These are phyloP conservation scores for Cassiopea xamachana DNA, from an alignment of 30 jellyfish, hydroid and myxozoan genomes.

Conservation along the genomic window DNA sequence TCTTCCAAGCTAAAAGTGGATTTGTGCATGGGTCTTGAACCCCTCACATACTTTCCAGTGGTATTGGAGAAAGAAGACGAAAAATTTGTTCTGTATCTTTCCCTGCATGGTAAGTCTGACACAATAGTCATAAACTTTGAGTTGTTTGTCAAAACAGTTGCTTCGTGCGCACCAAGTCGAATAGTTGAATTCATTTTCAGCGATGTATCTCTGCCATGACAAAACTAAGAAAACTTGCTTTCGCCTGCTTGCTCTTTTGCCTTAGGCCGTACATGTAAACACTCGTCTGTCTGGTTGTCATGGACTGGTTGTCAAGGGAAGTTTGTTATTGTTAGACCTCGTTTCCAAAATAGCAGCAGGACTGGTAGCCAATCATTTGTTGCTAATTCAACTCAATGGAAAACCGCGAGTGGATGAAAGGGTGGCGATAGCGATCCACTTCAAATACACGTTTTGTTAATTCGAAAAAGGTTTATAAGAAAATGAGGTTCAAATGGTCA, in stretches of 20 bases:
- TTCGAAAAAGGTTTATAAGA: too few relatives aligned
- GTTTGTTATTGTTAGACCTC: not conserved
- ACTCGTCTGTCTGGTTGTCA: conserved; percentile 1
- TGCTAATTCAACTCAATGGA: too few relatives aligned
- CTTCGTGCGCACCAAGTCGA: conserved; percentile 55
- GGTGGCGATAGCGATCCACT: too few relatives aligned
- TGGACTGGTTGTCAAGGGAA: not conserved
- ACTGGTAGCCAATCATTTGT: too few relatives aligned
- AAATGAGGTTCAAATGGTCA: too few relatives aligned
- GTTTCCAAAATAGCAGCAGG: not conserved
- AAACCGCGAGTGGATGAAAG: too few relatives aligned
- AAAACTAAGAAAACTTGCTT: not conserved
- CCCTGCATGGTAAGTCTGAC: conserved; percentile 56
- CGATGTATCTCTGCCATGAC: not conserved
- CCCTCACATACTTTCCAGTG: conserved; percentile 47
- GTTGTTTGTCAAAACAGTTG: conserved; percentile 57
- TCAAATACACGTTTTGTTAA: too few relatives aligned
- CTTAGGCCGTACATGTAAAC: not conserved
- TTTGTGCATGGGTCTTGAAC: conserved; percentile 69
- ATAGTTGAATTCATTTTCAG: conserved; percentile 10
- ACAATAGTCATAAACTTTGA: conserved; percentile 41
- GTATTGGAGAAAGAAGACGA: conserved; percentile 17
- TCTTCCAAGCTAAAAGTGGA: conserved; percentile 58
- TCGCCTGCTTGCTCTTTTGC: not conserved
- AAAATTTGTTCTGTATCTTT: conserved; percentile 17